Evolutionary conservation across 2,113 vertebrate genomes (phyloP).

Genomic region (Otocyon megalotis): DNA sequence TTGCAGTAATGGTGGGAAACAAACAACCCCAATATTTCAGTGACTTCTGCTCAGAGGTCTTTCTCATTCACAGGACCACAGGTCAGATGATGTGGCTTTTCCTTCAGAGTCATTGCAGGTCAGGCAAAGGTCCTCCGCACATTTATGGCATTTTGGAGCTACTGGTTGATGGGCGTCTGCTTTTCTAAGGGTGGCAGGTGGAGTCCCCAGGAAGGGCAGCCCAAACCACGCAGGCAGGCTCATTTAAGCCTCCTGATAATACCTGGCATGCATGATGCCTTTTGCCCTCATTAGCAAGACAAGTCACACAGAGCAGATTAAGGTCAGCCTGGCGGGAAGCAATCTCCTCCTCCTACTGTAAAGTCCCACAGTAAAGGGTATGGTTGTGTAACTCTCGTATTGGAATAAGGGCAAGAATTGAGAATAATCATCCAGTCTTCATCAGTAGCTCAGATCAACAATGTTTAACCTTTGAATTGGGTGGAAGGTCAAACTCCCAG

Average conservation of each 20-base stretch:
- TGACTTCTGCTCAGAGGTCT: neutral
- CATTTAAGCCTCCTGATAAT: too few species aligned
- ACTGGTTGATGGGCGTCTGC: neutral
- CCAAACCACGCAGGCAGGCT: neutral
- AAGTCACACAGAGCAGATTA: neutral
- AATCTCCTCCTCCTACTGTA: neutral
- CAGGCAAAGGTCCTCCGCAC: neutral
- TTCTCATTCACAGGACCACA: neutral
- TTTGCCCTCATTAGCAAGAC: neutral
- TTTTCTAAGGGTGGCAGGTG: neutral
- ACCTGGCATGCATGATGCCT: neutral
- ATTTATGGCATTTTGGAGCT: neutral
- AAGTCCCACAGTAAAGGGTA: neutral
- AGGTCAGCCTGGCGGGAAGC: neutral
- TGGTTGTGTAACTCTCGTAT: neutral
- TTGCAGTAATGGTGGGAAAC: neutral
- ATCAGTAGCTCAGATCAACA: neutral
- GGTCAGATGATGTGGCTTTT: neutral
- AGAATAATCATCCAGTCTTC: neutral
- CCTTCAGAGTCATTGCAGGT: neutral
- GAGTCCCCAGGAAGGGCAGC: neutral
- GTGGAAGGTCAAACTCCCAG: neutral
- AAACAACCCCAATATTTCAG: neutral
- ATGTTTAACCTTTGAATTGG: neutral
- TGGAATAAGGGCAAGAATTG: neutral